phyloP scores from a whole-genome alignment of 2,113 vertebrate species.

The Chaetodon trifascialis region DNA sequence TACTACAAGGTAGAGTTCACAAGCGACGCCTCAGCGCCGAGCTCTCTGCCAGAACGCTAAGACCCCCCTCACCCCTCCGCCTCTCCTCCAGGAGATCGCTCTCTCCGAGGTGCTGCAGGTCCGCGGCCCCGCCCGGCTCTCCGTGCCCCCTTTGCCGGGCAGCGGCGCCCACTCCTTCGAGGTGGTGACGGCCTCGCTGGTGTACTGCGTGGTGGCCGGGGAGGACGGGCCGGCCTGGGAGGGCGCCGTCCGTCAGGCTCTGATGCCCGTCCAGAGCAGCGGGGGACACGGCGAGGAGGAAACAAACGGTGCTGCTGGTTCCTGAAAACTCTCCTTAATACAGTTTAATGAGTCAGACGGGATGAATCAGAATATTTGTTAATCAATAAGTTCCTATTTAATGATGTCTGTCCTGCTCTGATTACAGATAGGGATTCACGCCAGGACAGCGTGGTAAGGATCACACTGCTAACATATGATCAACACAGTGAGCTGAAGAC shows the following conservation, averaged over 20 bases:
- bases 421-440: slow-evolving; percentile 53
- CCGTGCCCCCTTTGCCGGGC: slow-evolving; percentile 34
- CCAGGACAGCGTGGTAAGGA: slow-evolving; percentile 65
- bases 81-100: slow-evolving; percentile 75
- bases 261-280: slow-evolving; percentile 81
- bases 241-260: slow-evolving; percentile 75
- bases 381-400: not conserved
- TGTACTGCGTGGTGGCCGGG: slow-evolving; percentile 76
- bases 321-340: not conserved
- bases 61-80: too few species aligned
- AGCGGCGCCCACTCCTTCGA: slow-evolving; percentile 72
- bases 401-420: slow-evolving; percentile 6
- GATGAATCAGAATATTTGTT: not conserved
- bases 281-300: not conserved
- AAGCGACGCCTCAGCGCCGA: too few species aligned
- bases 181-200: slow-evolving; percentile 75
- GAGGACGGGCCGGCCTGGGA: slow-evolving; percentile 73
- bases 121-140: slow-evolving; percentile 67
- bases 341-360: not conserved
- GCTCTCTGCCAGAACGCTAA: too few species aligned
- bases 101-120: slow-evolving; percentile 83
- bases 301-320: too few species aligned
- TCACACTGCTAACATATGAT: not conserved
- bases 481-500: not conserved
- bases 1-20: slow-evolving; percentile 81